Base-by-base conservation (phyloP, 2,113 vertebrate species). In the Xenopus laevis region DNA sequence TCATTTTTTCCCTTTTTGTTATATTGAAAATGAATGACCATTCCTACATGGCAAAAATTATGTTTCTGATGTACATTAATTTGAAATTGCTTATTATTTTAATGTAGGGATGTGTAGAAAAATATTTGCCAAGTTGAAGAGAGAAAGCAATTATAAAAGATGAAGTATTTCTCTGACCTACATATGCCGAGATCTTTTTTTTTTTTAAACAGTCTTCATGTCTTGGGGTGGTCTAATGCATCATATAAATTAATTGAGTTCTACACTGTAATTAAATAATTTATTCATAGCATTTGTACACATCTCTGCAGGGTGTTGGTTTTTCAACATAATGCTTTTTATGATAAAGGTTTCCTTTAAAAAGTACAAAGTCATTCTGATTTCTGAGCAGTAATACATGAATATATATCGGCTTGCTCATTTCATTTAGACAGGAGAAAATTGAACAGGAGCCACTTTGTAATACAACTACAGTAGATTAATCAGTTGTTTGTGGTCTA, bases 221-320 rank as follows among this genome's bases (percentile, higher is more conserved):
- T 77, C 74, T 77, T 77, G 69, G 74, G 74, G 74, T 77, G 74
- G 74, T 77, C 74, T 62, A 53, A 64, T n/a, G 33, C 50, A 64
- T 77, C 67, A 61, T 69, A 70, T 55, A 67, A 77, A 77, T 77
- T 77, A 77, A 77, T 77, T 77, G 74, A 77, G 74, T 77, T 47
- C 74, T 70, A 77, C 74, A 57, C 74, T 70, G 74, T 77, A 77
- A 77, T 77, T 77, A 77, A 77, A 77, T 77, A 77, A 77, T 77
- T 77, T 77, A 77, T 77, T 77, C 74, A 77, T 77, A 77, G 74
- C 66, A 70, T 77, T 77, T 77, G 74, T 77, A 77, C 74, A 77
- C 74, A 77, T 77, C 74, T 77, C 74, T 70, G 74, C 74, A 33
- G 74, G 74, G 74, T 77, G 74, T 64, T 77, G 67, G 66, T 63